phyloP scores from a whole-genome alignment of 2,797 vertebrate genomes.

The Arrhamphus sclerolepis region DNA sequence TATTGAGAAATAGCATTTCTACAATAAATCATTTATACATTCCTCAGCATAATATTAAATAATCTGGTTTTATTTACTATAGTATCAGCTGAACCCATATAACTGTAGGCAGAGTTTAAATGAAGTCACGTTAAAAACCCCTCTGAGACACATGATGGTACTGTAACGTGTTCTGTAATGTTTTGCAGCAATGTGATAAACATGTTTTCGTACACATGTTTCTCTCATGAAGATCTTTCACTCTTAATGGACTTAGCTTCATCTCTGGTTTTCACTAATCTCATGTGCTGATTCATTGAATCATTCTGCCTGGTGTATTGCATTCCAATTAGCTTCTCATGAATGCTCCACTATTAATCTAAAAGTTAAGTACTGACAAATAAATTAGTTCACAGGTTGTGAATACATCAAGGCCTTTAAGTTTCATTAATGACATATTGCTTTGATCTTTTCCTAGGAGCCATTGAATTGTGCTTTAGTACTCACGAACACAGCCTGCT shows the following conservation, averaged over 20 bases:
- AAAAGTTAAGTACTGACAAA: constrained; percentile 47
- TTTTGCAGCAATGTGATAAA: too few relatives aligned
- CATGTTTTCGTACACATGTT: not conserved
- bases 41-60: not conserved
- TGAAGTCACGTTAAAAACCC: too few relatives aligned
- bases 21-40: constrained; percentile 5
- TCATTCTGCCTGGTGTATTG: constrained; percentile 13
- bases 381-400: constrained; percentile 43
- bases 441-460: constrained; percentile 50
- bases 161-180: too few relatives aligned
- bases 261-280: not conserved
- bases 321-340: constrained; percentile 37
- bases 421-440: constrained; percentile 51
- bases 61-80: constrained; percentile 20
- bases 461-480: constrained; percentile 18
- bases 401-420: constrained; percentile 49
- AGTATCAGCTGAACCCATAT: not conserved
- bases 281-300: not conserved
- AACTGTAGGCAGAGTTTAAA: too few relatives aligned
- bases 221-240: not conserved
- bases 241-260: not conserved
- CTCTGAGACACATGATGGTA: too few relatives aligned
- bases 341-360: constrained; percentile 32
- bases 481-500: constrained; percentile 10
- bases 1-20: constrained; percentile 8